These are phyloP conservation scores for Cataglyphis hispanica DNA, from an alignment of 1,140 invertebrate species.

Conservation along the genomic window DNA sequence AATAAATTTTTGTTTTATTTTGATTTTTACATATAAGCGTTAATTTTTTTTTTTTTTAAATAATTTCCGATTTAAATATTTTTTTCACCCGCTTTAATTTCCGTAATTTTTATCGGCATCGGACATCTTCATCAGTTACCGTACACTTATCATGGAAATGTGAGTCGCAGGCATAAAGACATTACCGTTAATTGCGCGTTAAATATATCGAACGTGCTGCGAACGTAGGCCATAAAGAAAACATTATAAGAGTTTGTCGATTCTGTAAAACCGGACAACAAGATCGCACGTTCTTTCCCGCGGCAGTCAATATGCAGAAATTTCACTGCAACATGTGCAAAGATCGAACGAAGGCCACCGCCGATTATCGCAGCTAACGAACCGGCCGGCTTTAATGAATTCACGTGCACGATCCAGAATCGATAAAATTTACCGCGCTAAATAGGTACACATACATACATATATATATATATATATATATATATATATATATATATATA, in stretches of 20 bases:
- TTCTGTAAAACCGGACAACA: constrained; percentile 23
- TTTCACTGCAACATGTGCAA: constrained; percentile 47
- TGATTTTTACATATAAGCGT: too few relatives aligned
- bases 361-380: constrained; percentile 62
- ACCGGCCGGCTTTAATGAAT: constrained; percentile 57
- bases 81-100: too few relatives aligned
- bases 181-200: constrained; percentile 55
- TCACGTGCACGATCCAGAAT: not conserved
- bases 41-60: too few relatives aligned
- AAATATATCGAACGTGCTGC: constrained; percentile 47
- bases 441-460: too few relatives aligned
- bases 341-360: constrained; percentile 12
- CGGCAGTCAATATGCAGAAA: constrained; percentile 34
- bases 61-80: too few relatives aligned
- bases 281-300: constrained; percentile 49
- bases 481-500: too few relatives aligned
- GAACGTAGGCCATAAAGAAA: constrained; percentile 17
- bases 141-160: constrained; percentile 28
- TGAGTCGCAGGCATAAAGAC: constrained; percentile 44
- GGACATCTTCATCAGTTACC: constrained; percentile 27
- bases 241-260: constrained; percentile 22
- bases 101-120: not conserved
- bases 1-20: too few relatives aligned
- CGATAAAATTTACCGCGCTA: constrained; percentile 51
- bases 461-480: too few relatives aligned